These are phyloP conservation scores for Acrocyrtus sp. DNA, from an alignment of 2,888 invertebrate genomes.

Conservation along the genomic window DNA sequence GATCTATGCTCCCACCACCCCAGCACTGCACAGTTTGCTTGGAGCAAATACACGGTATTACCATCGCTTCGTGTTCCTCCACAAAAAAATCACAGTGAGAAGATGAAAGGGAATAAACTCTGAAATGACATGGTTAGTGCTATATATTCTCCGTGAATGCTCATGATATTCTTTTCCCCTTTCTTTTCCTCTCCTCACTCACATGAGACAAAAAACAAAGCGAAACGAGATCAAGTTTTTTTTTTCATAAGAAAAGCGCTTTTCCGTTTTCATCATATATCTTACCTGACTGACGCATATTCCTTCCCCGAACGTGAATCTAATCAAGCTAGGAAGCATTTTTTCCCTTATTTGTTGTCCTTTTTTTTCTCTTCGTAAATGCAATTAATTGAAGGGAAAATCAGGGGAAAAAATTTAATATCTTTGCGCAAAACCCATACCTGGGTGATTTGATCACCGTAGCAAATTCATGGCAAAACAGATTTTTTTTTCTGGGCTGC, in stretches of 20 bases:
- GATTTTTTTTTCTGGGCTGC: too few relatives aligned
- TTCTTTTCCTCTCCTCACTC: background rate
- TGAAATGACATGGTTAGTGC: conserved; percentile 7
- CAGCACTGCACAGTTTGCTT: background rate
- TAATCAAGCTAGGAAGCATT: too few relatives aligned
- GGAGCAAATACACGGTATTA: background rate
- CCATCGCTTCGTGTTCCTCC: background rate
- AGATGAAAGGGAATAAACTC: conserved; percentile 9
- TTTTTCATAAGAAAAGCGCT: background rate
- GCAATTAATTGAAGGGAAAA: conserved; percentile 10
- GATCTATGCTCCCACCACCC: too few relatives aligned
- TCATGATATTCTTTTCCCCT: background rate
- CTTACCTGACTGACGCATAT: too few relatives aligned
- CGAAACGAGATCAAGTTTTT: background rate
- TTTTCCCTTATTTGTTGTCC: too few relatives aligned
- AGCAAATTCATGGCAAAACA: too few relatives aligned
- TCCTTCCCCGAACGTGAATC: conserved; percentile 19
- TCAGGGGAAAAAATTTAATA: conserved; percentile 1
- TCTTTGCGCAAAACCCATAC: too few relatives aligned
- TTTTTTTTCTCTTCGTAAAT: background rate
- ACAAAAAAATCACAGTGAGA: background rate
- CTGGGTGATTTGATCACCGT: too few relatives aligned
- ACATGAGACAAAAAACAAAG: background rate
- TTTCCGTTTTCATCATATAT: too few relatives aligned
- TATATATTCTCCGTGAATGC: background rate